These are phyloP conservation scores for Eurytoma californica DNA, from an alignment of 2,888 invertebrate genomes.

Conservation along the genomic window DNA sequence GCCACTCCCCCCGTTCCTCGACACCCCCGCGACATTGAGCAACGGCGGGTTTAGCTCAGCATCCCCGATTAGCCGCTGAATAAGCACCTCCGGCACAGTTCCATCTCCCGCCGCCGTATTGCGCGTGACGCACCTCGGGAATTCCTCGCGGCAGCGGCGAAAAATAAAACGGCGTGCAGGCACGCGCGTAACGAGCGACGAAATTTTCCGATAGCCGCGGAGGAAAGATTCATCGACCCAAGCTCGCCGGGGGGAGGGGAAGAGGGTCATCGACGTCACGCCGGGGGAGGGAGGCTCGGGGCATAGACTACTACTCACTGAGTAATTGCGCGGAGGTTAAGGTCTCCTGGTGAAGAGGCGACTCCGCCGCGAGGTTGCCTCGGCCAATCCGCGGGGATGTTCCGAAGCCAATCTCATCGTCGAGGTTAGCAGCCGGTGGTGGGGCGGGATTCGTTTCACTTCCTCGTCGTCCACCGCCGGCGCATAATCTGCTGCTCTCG, in stretches of 20 bases:
- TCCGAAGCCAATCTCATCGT: constrained; percentile 44
- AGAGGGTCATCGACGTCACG: not conserved
- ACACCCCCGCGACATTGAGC: not conserved
- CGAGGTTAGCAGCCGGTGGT: constrained; percentile 39
- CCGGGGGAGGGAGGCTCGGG: not conserved
- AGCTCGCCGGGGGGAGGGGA: too few relatives aligned
- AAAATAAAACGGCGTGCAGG: not conserved
- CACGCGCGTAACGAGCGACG: too few relatives aligned
- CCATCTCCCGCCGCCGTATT: not conserved
- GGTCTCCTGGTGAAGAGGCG: constrained; percentile 48
- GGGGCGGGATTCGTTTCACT: not conserved
- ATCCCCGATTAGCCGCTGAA: constrained; percentile 1
- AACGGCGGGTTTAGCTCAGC: not conserved
- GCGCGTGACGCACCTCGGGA: not conserved
- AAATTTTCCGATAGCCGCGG: too few relatives aligned
- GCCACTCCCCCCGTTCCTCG: not conserved
- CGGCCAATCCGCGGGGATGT: constrained; percentile 33
- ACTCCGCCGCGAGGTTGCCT: constrained; percentile 34
- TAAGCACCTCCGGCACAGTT: not conserved
- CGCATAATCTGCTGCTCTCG: not conserved
- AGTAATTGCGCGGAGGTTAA: constrained; percentile 49
- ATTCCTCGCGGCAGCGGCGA: not conserved
- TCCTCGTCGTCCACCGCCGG: not conserved
- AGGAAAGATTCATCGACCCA: too few relatives aligned
- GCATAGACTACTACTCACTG: constrained; percentile 37